Percentiles rank a stretch among this genome's conserved stretches.
phyloP scores from a whole-genome alignment of 2,888 invertebrate species.

The Brachynemurus nebulosus region DNA sequence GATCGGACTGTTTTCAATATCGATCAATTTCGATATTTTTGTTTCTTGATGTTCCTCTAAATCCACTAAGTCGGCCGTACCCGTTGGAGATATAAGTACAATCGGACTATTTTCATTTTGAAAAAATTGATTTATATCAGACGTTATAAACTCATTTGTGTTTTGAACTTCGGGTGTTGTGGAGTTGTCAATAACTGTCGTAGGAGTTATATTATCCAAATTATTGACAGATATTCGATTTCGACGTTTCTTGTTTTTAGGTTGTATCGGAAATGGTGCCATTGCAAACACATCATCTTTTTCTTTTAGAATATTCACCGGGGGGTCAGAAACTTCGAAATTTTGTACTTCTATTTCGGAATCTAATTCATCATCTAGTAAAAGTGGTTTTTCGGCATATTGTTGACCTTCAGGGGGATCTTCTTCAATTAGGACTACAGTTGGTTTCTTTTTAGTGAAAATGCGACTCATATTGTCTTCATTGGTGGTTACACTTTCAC shows the following conservation, averaged over 20 bases:
- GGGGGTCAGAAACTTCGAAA: conserved; percentile 18
- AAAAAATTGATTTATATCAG: background rate
- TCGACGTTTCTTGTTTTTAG: conserved; percentile 14
- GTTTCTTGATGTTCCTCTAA: conserved; percentile 4
- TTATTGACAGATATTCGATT: background rate
- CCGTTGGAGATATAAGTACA: conserved; percentile 4
- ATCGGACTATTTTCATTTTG: background rate
- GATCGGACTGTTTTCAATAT: conserved; percentile 4
- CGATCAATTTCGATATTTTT: conserved; percentile 5
- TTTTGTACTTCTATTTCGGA: conserved; percentile 31
- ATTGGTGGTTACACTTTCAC: conserved; percentile 50
- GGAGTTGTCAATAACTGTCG: too few species aligned
- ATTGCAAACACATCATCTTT: conserved; percentile 51
- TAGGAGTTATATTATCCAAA: background rate
- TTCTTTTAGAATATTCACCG: conserved; percentile 30
- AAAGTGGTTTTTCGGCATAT: conserved; percentile 58
- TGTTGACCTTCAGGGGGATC: conserved; percentile 46
- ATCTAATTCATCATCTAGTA: conserved; percentile 66
- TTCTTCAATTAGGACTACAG: conserved; percentile 28
- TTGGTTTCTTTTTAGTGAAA: conserved; percentile 34
- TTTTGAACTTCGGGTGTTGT: background rate
- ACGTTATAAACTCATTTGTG: too few species aligned
- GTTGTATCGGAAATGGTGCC: conserved; percentile 43
- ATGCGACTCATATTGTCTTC: conserved; percentile 42
- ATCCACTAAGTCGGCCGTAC: conserved; percentile 8